Conservation (phyloP, 2,797 vertebrate genomes). For the Aselliscus stoliczkanus region DNA sequence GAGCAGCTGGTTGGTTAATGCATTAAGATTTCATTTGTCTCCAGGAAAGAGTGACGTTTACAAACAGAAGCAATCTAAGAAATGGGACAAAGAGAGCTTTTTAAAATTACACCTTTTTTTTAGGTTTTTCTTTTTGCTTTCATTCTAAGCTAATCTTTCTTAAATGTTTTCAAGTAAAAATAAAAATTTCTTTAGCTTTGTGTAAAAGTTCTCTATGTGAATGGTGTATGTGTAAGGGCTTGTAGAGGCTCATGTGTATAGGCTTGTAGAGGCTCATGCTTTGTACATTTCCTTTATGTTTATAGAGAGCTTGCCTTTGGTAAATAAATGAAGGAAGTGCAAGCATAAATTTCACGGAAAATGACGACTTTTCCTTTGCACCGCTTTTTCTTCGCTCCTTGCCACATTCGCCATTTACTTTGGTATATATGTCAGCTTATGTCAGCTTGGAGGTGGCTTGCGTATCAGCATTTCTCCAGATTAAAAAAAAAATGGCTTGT, state of each 20-base stretch:
- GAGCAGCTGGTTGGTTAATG: neutral
- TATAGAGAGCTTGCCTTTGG: neutral
- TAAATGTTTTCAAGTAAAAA: neutral
- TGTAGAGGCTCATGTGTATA: neutral
- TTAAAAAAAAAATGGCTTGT: neutral
- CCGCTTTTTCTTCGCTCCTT: neutral
- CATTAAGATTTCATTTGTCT: neutral
- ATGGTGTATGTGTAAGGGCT: neutral
- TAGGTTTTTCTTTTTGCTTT: neutral
- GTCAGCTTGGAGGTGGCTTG: neutral
- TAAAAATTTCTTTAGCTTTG: neutral
- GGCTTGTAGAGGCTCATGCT: neutral
- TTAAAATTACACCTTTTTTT: neutral
- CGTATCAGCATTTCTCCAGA: neutral
- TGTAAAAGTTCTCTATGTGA: neutral
- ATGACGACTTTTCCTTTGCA: neutral
- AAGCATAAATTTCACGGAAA: neutral
- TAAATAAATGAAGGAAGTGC: neutral
- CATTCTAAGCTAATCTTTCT: neutral
- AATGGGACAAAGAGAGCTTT: neutral
- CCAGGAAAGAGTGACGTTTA: neutral
- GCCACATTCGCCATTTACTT: neutral
- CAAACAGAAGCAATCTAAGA: neutral
- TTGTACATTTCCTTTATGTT: neutral
- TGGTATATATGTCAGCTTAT: neutral